Percentiles rank a stretch among this genome's conserved stretches.
phyloP scores from a whole-genome alignment of 2,113 vertebrate genomes.

The Salvator merianae region DNA sequence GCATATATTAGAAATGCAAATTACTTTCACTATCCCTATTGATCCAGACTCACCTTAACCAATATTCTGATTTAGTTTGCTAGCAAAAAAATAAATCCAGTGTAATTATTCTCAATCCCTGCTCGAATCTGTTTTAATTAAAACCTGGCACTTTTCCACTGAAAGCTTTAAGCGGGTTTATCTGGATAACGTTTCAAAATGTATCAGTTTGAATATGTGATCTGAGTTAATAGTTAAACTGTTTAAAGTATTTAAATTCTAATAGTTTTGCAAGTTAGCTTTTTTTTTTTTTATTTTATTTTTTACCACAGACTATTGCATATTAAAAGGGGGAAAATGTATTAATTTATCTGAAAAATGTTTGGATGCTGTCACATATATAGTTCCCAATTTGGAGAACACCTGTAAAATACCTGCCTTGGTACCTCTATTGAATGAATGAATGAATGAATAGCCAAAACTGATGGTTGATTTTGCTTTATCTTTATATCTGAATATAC shows the following conservation, averaged over 20 bases:
- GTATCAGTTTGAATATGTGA: not conserved
- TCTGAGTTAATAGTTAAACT: constrained; percentile 24
- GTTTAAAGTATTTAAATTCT: not conserved
- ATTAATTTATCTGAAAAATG: not conserved
- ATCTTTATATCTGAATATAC: not conserved
- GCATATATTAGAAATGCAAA: constrained; percentile 17
- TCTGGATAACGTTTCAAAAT: not conserved
- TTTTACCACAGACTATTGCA: not conserved
- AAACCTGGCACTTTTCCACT: not conserved
- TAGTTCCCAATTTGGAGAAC: not conserved
- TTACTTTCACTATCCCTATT: constrained; percentile 24
- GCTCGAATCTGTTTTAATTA: constrained; percentile 34
- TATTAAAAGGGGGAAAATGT: not conserved
- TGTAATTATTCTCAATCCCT: constrained; percentile 28
- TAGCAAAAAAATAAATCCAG: constrained; percentile 32
- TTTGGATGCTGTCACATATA: not conserved
- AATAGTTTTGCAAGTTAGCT: not conserved
- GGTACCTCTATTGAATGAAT: not conserved
- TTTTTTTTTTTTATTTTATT: constrained; percentile 31
- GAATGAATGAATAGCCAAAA: not conserved
- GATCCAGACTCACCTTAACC: constrained; percentile 3
- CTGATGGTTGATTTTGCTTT: too few relatives aligned
- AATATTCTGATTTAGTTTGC: constrained; percentile 22
- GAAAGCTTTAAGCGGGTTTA: not conserved
- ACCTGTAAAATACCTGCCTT: not conserved